These are phyloP conservation scores for Cenopis cana DNA, from an alignment of 2,888 invertebrate species.

Conservation along the genomic window DNA sequence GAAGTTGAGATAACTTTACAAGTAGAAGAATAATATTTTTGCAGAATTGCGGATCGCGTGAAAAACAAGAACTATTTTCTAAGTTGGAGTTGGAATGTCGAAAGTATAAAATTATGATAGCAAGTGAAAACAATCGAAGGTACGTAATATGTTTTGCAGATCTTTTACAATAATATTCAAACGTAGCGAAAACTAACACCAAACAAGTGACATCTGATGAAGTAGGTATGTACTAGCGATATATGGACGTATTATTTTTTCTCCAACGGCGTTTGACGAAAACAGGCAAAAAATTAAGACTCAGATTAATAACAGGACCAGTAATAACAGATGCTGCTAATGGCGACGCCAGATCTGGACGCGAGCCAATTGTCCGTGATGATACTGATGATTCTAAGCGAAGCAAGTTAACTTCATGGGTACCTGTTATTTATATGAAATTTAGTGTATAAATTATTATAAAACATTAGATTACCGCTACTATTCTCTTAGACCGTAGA, in stretches of 20 bases:
- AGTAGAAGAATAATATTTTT: conserved; percentile 32
- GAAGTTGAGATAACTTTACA: conserved; percentile 18
- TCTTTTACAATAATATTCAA: conserved; percentile 3
- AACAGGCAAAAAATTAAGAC: conserved; percentile 11
- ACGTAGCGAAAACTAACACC: background rate
- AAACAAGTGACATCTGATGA: too few relatives aligned
- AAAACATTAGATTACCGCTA: too few relatives aligned
- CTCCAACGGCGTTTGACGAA: conserved; percentile 20
- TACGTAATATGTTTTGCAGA: background rate
- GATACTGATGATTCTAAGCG: conserved; percentile 35
- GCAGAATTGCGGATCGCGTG: conserved; percentile 3
- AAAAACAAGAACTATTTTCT: conserved; percentile 21
- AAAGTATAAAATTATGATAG: background rate
- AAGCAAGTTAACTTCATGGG: conserved; percentile 17
- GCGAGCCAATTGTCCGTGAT: conserved; percentile 37
- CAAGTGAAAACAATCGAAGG: conserved; percentile 11
- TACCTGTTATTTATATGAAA: background rate
- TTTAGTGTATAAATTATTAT: conserved; percentile 1
- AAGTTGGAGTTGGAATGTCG: conserved; percentile 25
- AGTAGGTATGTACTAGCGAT: background rate
- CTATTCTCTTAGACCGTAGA: background rate
- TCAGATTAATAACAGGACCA: conserved; percentile 34
- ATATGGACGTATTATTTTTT: background rate
- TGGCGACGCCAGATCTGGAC: conserved; percentile 33
- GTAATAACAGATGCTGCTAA: conserved; percentile 41